A percentile compares a stretch with the other conserved stretches of the same genome.
Evolutionary conservation across 2,888 invertebrate genomes (phyloP).

Genomic region (Leucophenga montana): DNA sequence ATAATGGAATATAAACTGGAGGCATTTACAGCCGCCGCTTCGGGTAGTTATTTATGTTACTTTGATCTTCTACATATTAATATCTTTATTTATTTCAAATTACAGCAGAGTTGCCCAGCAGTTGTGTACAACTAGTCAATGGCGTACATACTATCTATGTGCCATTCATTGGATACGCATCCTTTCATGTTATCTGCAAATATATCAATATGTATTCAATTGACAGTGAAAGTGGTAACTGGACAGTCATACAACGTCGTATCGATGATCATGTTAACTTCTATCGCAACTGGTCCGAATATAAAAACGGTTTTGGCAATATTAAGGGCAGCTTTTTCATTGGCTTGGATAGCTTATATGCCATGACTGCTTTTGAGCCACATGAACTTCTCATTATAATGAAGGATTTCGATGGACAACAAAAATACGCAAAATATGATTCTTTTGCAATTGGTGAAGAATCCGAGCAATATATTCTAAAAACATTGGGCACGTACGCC

Average conservation of each 20-base stretch:
- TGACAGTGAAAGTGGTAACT: constrained; percentile 54
- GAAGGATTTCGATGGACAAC: constrained; percentile 76
- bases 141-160: neutral
- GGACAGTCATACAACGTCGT: constrained; percentile 81
- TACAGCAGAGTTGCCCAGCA: neutral
- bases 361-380: constrained; percentile 68
- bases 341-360: constrained; percentile 79
- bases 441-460: constrained; percentile 80
- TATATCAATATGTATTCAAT: too few relatives aligned
- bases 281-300: constrained; percentile 78
- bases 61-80: too few relatives aligned
- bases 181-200: neutral
- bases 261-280: constrained; percentile 80
- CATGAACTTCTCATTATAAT: constrained; percentile 78
- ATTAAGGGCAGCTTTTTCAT: constrained; percentile 81
- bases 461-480: constrained; percentile 78
- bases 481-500: constrained; percentile 78
- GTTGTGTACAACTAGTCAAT: neutral
- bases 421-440: constrained; percentile 77
- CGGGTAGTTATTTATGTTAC: too few relatives aligned
- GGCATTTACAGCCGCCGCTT: too few relatives aligned
- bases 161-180: neutral
- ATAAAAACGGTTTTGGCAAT: constrained; percentile 81
- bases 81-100: too few relatives aligned
- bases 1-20: too few relatives aligned